phyloP scores from a whole-genome alignment of 2,888 invertebrate genomes.

The Microdon myrmicae region DNA sequence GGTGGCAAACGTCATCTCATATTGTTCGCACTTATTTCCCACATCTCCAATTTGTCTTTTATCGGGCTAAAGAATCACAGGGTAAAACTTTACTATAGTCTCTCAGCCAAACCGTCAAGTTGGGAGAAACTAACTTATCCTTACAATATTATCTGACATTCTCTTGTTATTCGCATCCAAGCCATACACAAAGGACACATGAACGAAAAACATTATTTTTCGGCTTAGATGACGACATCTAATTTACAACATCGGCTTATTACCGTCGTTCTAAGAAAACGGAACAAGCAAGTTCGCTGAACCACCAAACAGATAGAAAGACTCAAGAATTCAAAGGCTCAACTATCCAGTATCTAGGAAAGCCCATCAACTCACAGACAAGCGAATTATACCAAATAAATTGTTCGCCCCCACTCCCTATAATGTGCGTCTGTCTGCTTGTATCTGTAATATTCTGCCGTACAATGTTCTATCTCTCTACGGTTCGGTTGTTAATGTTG shows the following conservation, averaged over 20 bases:
- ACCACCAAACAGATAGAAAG: neutral
- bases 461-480: constrained; percentile 27
- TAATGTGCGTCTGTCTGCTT: constrained; percentile 40
- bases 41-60: constrained; percentile 36
- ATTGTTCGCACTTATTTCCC: constrained; percentile 34
- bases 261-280: constrained; percentile 28
- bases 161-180: neutral
- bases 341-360: constrained; percentile 13
- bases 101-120: constrained; percentile 26
- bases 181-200: too few relatives aligned
- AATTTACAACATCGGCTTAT: constrained; percentile 51
- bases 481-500: too few relatives aligned
- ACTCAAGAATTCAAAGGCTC: neutral
- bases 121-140: constrained; percentile 36
- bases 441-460: too few relatives aligned
- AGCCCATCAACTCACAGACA: constrained; percentile 49
- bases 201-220: constrained; percentile 30
- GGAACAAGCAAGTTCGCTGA: neutral
- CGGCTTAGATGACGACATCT: constrained; percentile 43
- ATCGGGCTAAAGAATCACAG: constrained; percentile 22
- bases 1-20: constrained; percentile 10
- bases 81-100: neutral
- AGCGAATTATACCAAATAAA: constrained; percentile 51
- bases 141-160: too few relatives aligned
- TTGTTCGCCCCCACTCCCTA: constrained; percentile 47